Evolutionary conservation across 2,113 vertebrate species (phyloP), one percentile per base, ranked within the genome.

Genomic region (Callipepla squamata): DNA sequence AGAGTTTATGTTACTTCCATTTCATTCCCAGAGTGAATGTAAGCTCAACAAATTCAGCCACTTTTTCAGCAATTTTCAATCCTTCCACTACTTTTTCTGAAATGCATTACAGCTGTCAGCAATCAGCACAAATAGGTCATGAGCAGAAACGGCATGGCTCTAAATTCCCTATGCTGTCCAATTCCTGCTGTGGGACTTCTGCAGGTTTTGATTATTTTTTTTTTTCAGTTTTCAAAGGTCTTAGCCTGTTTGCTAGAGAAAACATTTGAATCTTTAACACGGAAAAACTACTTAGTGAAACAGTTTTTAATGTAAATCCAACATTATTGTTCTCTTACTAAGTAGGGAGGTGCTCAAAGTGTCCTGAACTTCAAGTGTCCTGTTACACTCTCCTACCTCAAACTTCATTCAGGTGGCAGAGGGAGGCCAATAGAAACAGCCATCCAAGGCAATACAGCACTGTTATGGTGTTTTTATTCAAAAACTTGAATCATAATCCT

Each of bases 391-490:
- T 78, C 30, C 47, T 55, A 26, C 13, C 57, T 47, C 20, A 34
- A 76, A 72, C 17, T 53, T 9, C 17, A 66, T 23, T 20, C 44
- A 20, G 32, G 12, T 40, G 36, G 6, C n/a, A 66, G 50, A 48
- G 34, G 23, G 36, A 7, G 2, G 26, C 36, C 63, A 58, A 59
- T n/a, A 6, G 21, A 47, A 70, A 47, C 38, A 36, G 32, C 7
- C 21, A 42, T 59, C 17, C 55, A 51, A 69, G 8, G 47, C 55
- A 72, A n/a, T 28, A 14, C 16, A 45, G 25, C 28, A 30, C 44
- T 16, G 18, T 15, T 34, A 30, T 2, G 3, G 8, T 32, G 2
- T 0, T 7, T 48, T 48, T 48, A 2, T 6, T 23, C 10, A 16
- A 63, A 70, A 22, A 40, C 23, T 38, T 34, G 21, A 79, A 44